Percentiles rank a stretch among this genome's conserved stretches.
phyloP scores from a whole-genome alignment of 1,140 invertebrate genomes.

The Zaprionus capensis region DNA sequence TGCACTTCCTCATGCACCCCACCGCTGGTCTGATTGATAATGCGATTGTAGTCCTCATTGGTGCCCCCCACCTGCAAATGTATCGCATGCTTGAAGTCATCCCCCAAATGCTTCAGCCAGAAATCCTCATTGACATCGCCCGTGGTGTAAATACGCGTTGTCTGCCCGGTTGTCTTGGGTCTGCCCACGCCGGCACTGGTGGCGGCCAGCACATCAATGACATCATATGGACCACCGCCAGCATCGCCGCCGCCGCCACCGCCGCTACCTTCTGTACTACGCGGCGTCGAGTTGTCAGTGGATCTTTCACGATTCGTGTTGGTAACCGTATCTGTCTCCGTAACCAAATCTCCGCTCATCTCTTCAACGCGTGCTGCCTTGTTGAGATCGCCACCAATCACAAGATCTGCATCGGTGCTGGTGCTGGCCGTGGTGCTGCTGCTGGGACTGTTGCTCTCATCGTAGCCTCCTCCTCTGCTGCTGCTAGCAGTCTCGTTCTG shows the following conservation, averaged over 20 bases:
- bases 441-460: slow-evolving; percentile 8
- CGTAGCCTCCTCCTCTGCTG: neutral
- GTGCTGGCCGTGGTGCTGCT: slow-evolving; percentile 27
- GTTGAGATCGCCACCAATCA: slow-evolving; percentile 34
- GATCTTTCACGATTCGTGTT: neutral
- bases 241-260: neutral
- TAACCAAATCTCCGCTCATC: neutral
- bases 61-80: slow-evolving; percentile 70
- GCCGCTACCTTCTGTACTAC: neutral
- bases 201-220: slow-evolving; percentile 60
- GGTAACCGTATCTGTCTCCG: neutral
- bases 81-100: slow-evolving; percentile 77
- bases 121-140: slow-evolving; percentile 74
- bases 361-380: slow-evolving; percentile 41
- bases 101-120: slow-evolving; percentile 75
- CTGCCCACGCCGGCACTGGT: slow-evolving; percentile 36
- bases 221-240: slow-evolving; percentile 45
- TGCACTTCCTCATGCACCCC: slow-evolving; percentile 72
- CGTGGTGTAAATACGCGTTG: slow-evolving; percentile 71
- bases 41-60: slow-evolving; percentile 69
- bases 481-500: slow-evolving; percentile 28
- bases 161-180: slow-evolving; percentile 61
- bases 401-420: slow-evolving; percentile 26
- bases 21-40: slow-evolving; percentile 64
- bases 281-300: slow-evolving; percentile 3